Evolutionary conservation across 2,888 invertebrate species (phyloP).

Genomic region (Pandemis heparana): DNA sequence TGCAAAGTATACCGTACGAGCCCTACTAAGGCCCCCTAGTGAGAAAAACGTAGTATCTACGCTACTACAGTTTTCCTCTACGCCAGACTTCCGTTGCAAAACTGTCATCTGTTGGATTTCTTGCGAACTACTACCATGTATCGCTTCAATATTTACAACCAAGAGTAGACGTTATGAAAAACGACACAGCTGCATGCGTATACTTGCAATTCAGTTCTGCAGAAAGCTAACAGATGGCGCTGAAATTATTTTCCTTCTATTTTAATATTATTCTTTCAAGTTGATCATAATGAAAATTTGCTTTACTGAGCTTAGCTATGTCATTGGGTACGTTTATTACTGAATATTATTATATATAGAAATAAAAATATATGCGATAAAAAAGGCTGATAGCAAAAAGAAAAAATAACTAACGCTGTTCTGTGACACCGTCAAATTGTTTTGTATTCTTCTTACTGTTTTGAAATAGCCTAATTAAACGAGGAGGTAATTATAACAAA

Average conservation of each 20-base stretch:
- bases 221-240: slow-evolving; percentile 16
- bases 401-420: neutral
- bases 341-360: too few species aligned
- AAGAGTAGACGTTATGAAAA: neutral
- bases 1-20: neutral
- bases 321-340: too few species aligned
- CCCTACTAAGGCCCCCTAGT: slow-evolving; percentile 23
- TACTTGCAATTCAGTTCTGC: neutral
- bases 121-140: slow-evolving; percentile 4
- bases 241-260: neutral
- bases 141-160: neutral
- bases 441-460: neutral
- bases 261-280: neutral
- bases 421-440: slow-evolving; percentile 26
- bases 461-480: neutral
- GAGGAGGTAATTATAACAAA: neutral
- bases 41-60: neutral
- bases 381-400: neutral
- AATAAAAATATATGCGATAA: neutral
- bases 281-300: too few species aligned
- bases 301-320: too few species aligned
- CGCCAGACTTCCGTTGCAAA: too few species aligned
- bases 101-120: slow-evolving; percentile 23
- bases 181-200: neutral
- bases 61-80: neutral